Evolutionary conservation across 2,888 invertebrate genomes (phyloP).

Genomic region (Malthinus seriepunctatus): DNA sequence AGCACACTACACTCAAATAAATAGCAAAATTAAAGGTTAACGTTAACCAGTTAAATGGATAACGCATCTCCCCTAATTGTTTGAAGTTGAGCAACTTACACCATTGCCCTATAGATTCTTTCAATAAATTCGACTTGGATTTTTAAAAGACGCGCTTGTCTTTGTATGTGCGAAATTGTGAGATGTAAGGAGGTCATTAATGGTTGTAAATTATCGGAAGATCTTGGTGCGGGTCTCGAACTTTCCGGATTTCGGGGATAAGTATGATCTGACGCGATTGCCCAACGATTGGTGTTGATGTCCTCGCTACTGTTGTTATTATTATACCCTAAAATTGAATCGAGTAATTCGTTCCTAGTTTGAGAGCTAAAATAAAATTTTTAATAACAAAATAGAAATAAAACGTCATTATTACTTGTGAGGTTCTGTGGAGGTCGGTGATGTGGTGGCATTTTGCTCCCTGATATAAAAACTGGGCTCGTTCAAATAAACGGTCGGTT

Average conservation of each 20-base stretch:
- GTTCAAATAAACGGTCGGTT: slow-evolving; percentile 37
- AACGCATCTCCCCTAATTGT: too few species aligned
- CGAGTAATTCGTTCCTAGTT: slow-evolving; percentile 9
- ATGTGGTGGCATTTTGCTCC: slow-evolving; percentile 34
- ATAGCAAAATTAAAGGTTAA: too few species aligned
- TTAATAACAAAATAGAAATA: neutral
- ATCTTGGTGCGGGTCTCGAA: slow-evolving; percentile 26
- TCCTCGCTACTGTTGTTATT: slow-evolving; percentile 12
- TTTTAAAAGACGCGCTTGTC: slow-evolving; percentile 48
- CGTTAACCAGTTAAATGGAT: too few species aligned
- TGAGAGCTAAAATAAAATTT: neutral
- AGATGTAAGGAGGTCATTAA: slow-evolving; percentile 50
- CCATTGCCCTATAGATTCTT: slow-evolving; percentile 51
- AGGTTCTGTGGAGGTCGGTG: neutral
- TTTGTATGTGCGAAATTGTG: slow-evolving; percentile 50
- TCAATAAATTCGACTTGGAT: slow-evolving; percentile 49
- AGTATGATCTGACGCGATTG: slow-evolving; percentile 47
- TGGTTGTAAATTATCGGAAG: slow-evolving; percentile 42
- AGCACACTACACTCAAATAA: neutral
- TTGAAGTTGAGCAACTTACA: slow-evolving; percentile 58
- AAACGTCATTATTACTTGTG: slow-evolving; percentile 10
- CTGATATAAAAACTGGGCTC: slow-evolving; percentile 45
- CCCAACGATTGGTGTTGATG: slow-evolving; percentile 18
- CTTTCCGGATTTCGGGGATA: slow-evolving; percentile 41
- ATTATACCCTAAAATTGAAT: slow-evolving; percentile 2